A percentile compares a stretch with the other conserved stretches of the same genome.
These are phyloP conservation scores for Idaea dimidiata DNA, from an alignment of 2,888 invertebrate species.

Conservation along the genomic window DNA sequence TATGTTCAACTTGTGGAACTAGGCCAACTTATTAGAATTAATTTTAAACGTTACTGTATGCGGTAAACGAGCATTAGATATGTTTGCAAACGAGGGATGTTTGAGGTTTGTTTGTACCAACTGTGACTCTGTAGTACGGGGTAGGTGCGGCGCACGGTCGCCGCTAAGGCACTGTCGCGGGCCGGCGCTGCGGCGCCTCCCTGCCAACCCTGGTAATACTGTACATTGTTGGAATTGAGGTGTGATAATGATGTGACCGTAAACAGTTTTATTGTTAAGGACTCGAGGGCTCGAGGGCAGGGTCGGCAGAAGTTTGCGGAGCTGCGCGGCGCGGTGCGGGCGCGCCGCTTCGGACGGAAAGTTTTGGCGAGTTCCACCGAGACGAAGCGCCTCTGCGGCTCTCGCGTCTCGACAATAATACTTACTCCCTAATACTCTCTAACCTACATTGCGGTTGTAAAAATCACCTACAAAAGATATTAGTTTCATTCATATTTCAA, in stretches of 20 bases:
- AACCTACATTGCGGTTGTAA: constrained; percentile 81
- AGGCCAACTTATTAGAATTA: neutral
- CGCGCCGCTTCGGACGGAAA: constrained; percentile 77
- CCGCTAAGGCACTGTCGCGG: constrained; percentile 66
- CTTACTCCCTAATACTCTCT: constrained; percentile 71
- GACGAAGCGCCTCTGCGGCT: constrained; percentile 60
- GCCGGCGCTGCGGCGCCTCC: constrained; percentile 32
- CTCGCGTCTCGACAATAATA: constrained; percentile 67
- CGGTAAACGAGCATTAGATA: constrained; percentile 10
- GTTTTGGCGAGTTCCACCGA: constrained; percentile 75
- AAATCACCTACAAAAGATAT: constrained; percentile 82
- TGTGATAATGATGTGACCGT: neutral
- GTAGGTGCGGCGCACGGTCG: constrained; percentile 35
- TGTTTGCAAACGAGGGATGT: neutral
- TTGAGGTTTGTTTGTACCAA: constrained; percentile 8
- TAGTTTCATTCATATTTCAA: constrained; percentile 79
- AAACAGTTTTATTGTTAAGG: neutral
- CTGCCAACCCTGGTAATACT: constrained; percentile 25
- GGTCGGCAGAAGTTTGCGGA: constrained; percentile 27
- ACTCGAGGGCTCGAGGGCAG: constrained; percentile 10
- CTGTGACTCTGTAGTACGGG: constrained; percentile 11
- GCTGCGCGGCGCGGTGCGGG: constrained; percentile 40
- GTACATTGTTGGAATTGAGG: neutral
- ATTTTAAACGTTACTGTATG: neutral
- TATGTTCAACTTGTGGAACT: constrained; percentile 1